These are phyloP conservation scores for Phalera bucephala DNA, from an alignment of 2,888 invertebrate genomes.

Conservation along the genomic window DNA sequence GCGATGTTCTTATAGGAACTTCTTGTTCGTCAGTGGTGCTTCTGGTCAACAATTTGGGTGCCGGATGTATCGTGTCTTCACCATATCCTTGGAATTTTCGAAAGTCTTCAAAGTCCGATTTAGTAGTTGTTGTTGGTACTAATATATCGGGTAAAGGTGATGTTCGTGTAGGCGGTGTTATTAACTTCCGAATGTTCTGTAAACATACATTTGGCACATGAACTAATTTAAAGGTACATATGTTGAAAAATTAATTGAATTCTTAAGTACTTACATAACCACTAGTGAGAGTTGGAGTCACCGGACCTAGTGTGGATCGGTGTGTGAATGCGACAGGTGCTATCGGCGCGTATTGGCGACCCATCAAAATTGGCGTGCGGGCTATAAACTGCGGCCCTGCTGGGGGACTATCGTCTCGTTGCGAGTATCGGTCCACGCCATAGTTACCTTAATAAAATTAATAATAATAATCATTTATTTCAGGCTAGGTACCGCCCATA, in stretches of 20 bases:
- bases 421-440: slow-evolving; percentile 25
- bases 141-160: slow-evolving; percentile 24
- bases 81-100: slow-evolving; percentile 31
- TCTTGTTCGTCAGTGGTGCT: slow-evolving; percentile 14
- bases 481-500: too few relatives aligned
- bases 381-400: slow-evolving; percentile 60
- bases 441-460: slow-evolving; percentile 7
- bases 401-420: slow-evolving; percentile 68
- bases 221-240: neutral
- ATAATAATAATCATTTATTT: too few relatives aligned
- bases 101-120: slow-evolving; percentile 19
- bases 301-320: slow-evolving; percentile 36
- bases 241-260: neutral
- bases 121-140: slow-evolving; percentile 46
- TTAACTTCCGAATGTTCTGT: slow-evolving; percentile 20
- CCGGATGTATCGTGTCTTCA: slow-evolving; percentile 18
- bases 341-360: slow-evolving; percentile 64
- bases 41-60: slow-evolving; percentile 24
- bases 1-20: slow-evolving; percentile 26
- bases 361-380: slow-evolving; percentile 34
- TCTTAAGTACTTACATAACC: slow-evolving; percentile 38
- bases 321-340: slow-evolving; percentile 61
- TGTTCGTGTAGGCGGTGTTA: slow-evolving; percentile 39
- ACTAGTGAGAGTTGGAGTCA: slow-evolving; percentile 42
- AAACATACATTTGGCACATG: slow-evolving; percentile 4